Percentiles rank a stretch among this genome's conserved stretches.
These are phyloP conservation scores for Thaleichthys pacificus DNA, from an alignment of 2,797 vertebrate genomes.

Conservation along the genomic window DNA sequence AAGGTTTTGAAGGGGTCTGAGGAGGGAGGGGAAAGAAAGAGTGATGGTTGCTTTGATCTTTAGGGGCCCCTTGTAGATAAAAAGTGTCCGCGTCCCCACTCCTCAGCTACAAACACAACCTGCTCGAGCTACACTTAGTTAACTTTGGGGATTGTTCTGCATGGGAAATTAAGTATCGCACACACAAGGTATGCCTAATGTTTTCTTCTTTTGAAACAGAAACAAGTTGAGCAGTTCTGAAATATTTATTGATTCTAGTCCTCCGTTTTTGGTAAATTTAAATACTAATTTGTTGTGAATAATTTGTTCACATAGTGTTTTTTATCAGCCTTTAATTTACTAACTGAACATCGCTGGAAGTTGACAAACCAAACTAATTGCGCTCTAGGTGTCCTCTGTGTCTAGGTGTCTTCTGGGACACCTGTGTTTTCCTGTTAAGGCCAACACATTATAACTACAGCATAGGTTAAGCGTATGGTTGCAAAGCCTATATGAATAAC, in stretches of 20 bases:
- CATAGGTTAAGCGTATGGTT: too few species aligned
- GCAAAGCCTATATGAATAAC: too few species aligned
- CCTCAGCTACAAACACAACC: constrained; percentile 41
- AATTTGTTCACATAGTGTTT: too few species aligned
- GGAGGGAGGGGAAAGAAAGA: constrained; percentile 62
- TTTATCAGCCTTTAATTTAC: too few species aligned
- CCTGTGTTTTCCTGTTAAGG: too few species aligned
- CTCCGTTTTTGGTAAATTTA: background rate
- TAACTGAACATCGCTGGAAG: too few species aligned
- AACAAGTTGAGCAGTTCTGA: background rate
- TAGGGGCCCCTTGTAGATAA: constrained; percentile 60
- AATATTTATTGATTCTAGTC: too few species aligned
- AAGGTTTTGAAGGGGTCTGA: constrained; percentile 64
- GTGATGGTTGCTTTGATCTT: constrained; percentile 77
- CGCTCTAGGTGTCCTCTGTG: too few species aligned
- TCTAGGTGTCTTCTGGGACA: too few species aligned
- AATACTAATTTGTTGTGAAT: background rate
- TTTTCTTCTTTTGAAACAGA: constrained; percentile 13
- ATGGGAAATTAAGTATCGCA: constrained; percentile 7
- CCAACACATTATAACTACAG: too few species aligned
- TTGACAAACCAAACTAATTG: too few species aligned
- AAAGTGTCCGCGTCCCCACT: constrained; percentile 45
- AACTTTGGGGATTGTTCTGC: constrained; percentile 26
- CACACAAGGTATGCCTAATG: constrained; percentile 17
- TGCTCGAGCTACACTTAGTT: constrained; percentile 16